phyloP scores from a whole-genome alignment of 2,888 invertebrate genomes.

The Ectropis crepuscularia region DNA sequence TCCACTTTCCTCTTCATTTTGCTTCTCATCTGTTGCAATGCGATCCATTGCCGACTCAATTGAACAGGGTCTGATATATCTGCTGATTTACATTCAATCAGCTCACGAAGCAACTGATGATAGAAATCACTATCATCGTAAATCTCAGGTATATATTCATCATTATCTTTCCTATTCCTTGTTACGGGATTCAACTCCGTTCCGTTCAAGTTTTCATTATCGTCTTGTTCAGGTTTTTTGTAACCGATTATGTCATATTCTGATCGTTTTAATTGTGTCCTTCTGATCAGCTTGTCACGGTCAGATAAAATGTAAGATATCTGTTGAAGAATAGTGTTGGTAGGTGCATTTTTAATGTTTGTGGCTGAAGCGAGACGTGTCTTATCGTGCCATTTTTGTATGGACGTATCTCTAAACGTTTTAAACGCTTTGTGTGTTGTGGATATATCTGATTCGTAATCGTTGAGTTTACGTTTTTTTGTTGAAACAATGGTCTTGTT shows the following conservation, averaged over 20 bases:
- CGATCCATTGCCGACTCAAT: slow-evolving; percentile 95
- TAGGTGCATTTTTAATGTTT: slow-evolving; percentile 85
- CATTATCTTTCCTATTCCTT: slow-evolving; percentile 70
- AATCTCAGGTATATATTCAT: slow-evolving; percentile 91
- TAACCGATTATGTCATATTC: slow-evolving; percentile 89
- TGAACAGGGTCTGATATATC: slow-evolving; percentile 93
- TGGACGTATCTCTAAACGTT: slow-evolving; percentile 90
- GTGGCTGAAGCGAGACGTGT: slow-evolving; percentile 90
- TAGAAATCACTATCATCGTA: slow-evolving; percentile 99
- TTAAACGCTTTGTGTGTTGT: slow-evolving; percentile 86
- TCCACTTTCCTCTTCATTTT: slow-evolving; percentile 97
- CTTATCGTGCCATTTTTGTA: slow-evolving; percentile 98
- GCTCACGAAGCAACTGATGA: slow-evolving; percentile 94
- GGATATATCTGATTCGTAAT: slow-evolving; percentile 85
- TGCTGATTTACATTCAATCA: slow-evolving; percentile 96
- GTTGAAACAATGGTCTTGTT: slow-evolving; percentile 27
- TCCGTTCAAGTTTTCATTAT: slow-evolving; percentile 47
- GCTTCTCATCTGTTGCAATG: slow-evolving; percentile 94
- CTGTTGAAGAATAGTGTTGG: slow-evolving; percentile 89
- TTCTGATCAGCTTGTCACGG: slow-evolving; percentile 89
- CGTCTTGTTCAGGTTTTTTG: slow-evolving; percentile 51
- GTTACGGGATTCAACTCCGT: slow-evolving; percentile 51
- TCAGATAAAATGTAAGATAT: slow-evolving; percentile 94
- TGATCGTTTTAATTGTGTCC: slow-evolving; percentile 92
- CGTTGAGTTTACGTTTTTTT: slow-evolving; percentile 82